Evolutionary conservation across 2,888 invertebrate genomes (phyloP).

Genomic region (Tridacna gigas): DNA sequence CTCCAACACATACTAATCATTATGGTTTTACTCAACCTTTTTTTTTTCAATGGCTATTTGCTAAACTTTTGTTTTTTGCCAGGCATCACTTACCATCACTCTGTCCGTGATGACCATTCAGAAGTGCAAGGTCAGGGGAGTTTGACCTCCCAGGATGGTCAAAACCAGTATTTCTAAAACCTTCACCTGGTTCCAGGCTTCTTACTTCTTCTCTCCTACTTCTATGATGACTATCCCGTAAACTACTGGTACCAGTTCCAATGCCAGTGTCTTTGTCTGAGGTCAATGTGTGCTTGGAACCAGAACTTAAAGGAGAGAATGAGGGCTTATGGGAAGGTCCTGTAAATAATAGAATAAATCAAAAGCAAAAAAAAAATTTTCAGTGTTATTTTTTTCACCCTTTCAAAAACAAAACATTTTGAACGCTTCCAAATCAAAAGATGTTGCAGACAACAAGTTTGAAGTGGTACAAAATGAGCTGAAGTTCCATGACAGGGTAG

Average conservation of each 20-base stretch:
- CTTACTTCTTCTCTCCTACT: conserved; percentile 28
- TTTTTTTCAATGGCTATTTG: too few relatives aligned
- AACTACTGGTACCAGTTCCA: conserved; percentile 66
- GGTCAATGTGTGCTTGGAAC: conserved; percentile 34
- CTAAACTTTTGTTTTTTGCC: neutral
- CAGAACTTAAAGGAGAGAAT: conserved; percentile 47
- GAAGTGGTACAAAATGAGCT: too few relatives aligned
- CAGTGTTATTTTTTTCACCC: too few relatives aligned
- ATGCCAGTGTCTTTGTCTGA: conserved; percentile 70
- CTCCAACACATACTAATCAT: too few relatives aligned
- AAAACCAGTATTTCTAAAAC: conserved; percentile 22
- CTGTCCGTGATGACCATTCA: conserved; percentile 46
- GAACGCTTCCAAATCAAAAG: too few relatives aligned
- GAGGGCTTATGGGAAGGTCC: conserved; percentile 36
- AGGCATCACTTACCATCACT: conserved; percentile 56
- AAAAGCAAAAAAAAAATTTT: too few relatives aligned
- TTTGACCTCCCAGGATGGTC: neutral
- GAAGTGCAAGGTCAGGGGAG: conserved; percentile 20
- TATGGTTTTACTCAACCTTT: too few relatives aligned
- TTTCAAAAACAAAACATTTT: too few relatives aligned
- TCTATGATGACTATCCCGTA: conserved; percentile 32
- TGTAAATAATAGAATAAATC: too few relatives aligned
- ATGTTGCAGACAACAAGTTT: too few relatives aligned
- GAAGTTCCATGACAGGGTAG: too few relatives aligned
- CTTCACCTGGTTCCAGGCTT: conserved; percentile 50